Conservation (phyloP, 2,888 invertebrate genomes). For the Drosophila birchii region DNA sequence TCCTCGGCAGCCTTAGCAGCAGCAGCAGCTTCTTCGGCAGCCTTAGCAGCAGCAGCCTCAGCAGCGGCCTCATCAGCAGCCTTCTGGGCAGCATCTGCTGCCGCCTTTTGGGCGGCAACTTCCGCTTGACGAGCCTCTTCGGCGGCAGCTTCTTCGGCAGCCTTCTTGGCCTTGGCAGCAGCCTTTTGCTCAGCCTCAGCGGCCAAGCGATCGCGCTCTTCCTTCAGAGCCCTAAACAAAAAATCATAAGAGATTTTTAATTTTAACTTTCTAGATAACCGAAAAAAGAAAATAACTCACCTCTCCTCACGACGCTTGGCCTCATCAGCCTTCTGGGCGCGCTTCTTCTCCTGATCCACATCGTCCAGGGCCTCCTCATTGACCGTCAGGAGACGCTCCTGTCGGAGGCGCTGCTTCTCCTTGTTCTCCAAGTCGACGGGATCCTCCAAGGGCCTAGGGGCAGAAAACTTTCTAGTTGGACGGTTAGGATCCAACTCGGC, state of each 20-base stretch:
- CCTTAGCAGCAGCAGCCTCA: constrained; percentile 84
- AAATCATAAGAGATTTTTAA: too few relatives aligned
- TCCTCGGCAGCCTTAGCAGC: constrained; percentile 82
- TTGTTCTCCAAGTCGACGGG: constrained; percentile 86
- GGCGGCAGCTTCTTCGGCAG: constrained; percentile 84
- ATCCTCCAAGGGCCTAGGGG: constrained; percentile 87
- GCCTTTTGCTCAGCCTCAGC: constrained; percentile 85
- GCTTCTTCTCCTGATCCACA: constrained; percentile 85
- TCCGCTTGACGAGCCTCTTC: constrained; percentile 85
- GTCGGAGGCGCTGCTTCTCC: constrained; percentile 88
- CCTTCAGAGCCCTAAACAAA: constrained; percentile 86
- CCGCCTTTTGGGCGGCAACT: constrained; percentile 85
- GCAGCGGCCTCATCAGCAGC: constrained; percentile 86
- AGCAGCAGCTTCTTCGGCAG: constrained; percentile 84
- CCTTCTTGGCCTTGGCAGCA: constrained; percentile 81
- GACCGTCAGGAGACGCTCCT: constrained; percentile 87
- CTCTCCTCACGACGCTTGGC: constrained; percentile 85
- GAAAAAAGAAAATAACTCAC: constrained; percentile 57
- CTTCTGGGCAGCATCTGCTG: constrained; percentile 86
- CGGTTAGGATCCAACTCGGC: constrained; percentile 89
- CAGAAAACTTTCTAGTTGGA: constrained; percentile 89
- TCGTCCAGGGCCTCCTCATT: constrained; percentile 84
- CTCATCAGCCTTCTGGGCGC: constrained; percentile 86
- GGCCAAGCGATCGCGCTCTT: constrained; percentile 86
- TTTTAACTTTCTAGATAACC: not conserved